Evolutionary conservation across 2,113 vertebrate species (phyloP).

Genomic region (Polyodon spathula): DNA sequence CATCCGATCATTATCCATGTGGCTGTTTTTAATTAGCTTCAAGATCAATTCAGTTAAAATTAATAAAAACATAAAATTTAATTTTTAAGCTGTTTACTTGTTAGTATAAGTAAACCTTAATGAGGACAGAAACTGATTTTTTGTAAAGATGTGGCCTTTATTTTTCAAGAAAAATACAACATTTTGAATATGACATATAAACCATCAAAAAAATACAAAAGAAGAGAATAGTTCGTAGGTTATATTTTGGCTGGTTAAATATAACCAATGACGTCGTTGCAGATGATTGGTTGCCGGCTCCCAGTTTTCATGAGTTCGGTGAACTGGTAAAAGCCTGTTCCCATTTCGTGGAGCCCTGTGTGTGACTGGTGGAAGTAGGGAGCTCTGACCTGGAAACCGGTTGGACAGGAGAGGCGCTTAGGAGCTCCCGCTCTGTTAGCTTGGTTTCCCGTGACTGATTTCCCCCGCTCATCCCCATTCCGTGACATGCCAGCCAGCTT

Average conservation of each 20-base stretch:
- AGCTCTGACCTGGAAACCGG: constrained; percentile 61
- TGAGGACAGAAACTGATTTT: too few species aligned
- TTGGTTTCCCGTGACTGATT: constrained; percentile 19
- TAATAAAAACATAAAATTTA: too few species aligned
- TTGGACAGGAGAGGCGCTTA: constrained; percentile 84
- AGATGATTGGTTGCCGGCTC: constrained; percentile 92
- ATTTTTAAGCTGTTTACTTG: too few species aligned
- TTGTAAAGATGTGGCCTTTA: not conserved
- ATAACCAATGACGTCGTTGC: constrained; percentile 83
- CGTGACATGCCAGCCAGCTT: constrained; percentile 71
- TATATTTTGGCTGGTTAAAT: constrained; percentile 53
- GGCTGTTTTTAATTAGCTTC: too few species aligned
- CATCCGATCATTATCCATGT: too few species aligned
- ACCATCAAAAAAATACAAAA: not conserved
- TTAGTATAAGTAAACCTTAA: too few species aligned
- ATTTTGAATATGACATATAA: constrained; percentile 9
- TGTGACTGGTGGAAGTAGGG: constrained; percentile 82
- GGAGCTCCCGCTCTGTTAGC: constrained; percentile 40
- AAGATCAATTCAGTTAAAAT: too few species aligned
- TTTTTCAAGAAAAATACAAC: constrained; percentile 7
- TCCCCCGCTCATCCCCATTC: constrained; percentile 41
- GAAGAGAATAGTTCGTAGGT: constrained; percentile 1
- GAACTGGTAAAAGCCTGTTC: constrained; percentile 73
- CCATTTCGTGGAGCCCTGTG: constrained; percentile 67
- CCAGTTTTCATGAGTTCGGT: constrained; percentile 84